These are phyloP conservation scores for Orcinus orca DNA, from an alignment of 2,113 vertebrate species.

Conservation along the genomic window DNA sequence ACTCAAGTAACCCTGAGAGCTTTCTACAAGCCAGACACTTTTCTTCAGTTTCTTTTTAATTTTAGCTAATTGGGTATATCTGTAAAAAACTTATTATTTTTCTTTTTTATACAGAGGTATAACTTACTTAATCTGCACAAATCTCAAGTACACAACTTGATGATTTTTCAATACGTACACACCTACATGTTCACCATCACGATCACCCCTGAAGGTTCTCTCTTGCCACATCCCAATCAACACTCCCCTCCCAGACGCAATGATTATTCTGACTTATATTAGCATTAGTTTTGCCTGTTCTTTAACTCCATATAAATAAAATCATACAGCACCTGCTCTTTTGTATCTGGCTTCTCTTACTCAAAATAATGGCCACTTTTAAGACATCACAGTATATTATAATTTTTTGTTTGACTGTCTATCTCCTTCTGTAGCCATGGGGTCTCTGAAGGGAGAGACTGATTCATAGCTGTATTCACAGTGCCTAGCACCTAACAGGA, in stretches of 20 bases:
- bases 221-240: background rate
- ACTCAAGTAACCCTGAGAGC: background rate
- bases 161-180: background rate
- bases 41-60: conserved; percentile 31
- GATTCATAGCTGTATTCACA: background rate
- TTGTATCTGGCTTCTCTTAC: background rate
- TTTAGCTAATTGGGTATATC: background rate
- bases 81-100: conserved; percentile 18
- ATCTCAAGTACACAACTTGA: background rate
- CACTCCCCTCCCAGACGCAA: background rate
- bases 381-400: background rate
- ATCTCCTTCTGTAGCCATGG: background rate
- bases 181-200: background rate
- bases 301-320: conserved; percentile 33
- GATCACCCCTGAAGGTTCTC: background rate
- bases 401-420: background rate
- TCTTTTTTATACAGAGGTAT: background rate
- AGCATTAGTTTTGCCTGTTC: background rate
- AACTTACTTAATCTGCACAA: conserved; percentile 23
- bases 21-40: background rate
- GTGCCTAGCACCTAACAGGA: background rate
- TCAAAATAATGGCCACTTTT: conserved; percentile 9
- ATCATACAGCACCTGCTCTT: background rate
- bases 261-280: background rate
- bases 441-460: background rate